phyloP scores from a whole-genome alignment of 2,888 invertebrate species.

The Noctua comes region DNA sequence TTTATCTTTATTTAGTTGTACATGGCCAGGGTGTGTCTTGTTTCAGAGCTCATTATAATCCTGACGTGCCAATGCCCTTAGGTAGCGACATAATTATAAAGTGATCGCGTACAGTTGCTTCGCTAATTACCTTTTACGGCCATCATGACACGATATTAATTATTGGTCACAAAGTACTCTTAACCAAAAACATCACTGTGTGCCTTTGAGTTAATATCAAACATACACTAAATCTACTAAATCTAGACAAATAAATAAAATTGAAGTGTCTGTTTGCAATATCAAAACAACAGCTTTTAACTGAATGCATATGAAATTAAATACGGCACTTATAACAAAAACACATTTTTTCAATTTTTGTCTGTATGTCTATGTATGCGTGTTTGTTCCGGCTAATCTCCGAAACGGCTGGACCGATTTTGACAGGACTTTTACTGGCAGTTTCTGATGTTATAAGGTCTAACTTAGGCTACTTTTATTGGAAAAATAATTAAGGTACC shows the following conservation, averaged over 20 bases:
- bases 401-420: too few relatives aligned
- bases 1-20: background rate
- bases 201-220: background rate
- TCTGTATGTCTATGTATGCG: too few relatives aligned
- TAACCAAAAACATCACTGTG: background rate
- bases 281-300: too few relatives aligned
- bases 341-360: too few relatives aligned
- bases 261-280: background rate
- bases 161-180: background rate
- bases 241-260: too few relatives aligned
- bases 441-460: too few relatives aligned
- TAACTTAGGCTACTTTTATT: too few relatives aligned
- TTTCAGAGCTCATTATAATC: background rate
- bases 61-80: constrained; percentile 6
- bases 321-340: too few relatives aligned
- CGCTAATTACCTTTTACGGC: constrained; percentile 1
- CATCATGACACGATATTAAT: background rate
- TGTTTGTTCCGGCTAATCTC: too few relatives aligned
- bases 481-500: too few relatives aligned
- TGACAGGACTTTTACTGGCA: too few relatives aligned
- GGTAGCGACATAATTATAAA: background rate
- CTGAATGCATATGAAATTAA: too few relatives aligned
- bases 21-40: background rate
- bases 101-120: background rate
- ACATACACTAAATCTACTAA: background rate